Evolutionary conservation across 2,113 vertebrate genomes (phyloP), one percentile per base, ranked within the genome.

Genomic region (Proterorhinus semilunaris): DNA sequence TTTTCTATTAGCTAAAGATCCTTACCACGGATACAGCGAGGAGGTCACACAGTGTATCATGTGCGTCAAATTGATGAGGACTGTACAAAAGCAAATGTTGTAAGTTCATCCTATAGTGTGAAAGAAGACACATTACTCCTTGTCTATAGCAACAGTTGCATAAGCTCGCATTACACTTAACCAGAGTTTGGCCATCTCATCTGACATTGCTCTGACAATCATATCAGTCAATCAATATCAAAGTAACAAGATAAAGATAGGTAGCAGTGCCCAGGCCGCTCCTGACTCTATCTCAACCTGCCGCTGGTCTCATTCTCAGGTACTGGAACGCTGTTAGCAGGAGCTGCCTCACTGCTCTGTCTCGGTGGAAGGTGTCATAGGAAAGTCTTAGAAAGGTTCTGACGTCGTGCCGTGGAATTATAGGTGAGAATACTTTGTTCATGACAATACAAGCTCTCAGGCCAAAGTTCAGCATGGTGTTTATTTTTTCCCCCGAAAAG

Each of bases 311-410:
- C 89, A 89, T 91, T 89, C 87, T 86, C 89, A 91, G 89, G 85
- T 90, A 89, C 88, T 90, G 85, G 87, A 91, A 88, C 88, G 86
- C 89, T 90, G 87, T 89, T 87, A 90, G 90, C 87, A 86, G 89
- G 87, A 89, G 88, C 90, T 90, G 90, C 84, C 89, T 90, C 88
- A 89, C 88, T 91, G 90, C 90, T 91, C 86, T 91, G 90, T 91
- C 88, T 91, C 90, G 90, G 87, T 91, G 90, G 90, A 91, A 91
- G 90, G 88, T 91, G 90, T 91, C 90, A 89, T 91, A 91, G 86
- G 81, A 91, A 87, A 82, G 77, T 91, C 90, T 88, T 87, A 87
- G 87, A 86, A 74, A 87, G 82, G 77, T 88, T 64, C 88, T 90
- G 89, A 91, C 84, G 83, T 77, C 88, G 83, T 89, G 78, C 88